A percentile compares a stretch with the other conserved stretches of the same genome.
Conservation (phyloP, 1,140 invertebrate species). For the Proales similis region DNA sequence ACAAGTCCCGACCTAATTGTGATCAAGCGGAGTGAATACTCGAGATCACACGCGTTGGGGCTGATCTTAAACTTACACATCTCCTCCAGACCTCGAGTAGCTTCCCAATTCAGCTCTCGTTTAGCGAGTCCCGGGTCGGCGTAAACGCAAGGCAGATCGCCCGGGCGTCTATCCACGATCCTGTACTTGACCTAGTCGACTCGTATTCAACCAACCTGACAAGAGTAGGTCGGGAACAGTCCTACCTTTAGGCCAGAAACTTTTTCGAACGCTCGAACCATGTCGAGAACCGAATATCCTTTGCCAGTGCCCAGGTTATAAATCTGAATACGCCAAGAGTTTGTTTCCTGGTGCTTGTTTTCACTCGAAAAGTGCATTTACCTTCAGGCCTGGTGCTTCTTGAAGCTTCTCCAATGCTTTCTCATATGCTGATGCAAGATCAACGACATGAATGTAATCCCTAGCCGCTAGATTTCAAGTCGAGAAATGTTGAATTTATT, state of each 20-base stretch:
- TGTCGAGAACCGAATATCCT: conserved; percentile 83
- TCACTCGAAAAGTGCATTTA: too few relatives aligned
- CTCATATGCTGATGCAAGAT: conserved; percentile 84
- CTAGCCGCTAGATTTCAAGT: too few relatives aligned
- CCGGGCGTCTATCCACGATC: conserved; percentile 64
- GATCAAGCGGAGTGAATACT: too few relatives aligned
- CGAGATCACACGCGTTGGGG: too few relatives aligned
- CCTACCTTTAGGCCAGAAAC: conserved; percentile 59
- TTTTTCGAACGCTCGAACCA: conserved; percentile 73
- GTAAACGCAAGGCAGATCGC: conserved; percentile 77
- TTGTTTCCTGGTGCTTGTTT: too few relatives aligned
- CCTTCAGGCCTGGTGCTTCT: conserved; percentile 54
- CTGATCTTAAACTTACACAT: too few relatives aligned
- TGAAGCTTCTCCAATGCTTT: conserved; percentile 68
- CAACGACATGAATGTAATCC: conserved; percentile 95
- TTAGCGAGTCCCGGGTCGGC: conserved; percentile 70
- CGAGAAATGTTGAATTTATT: too few relatives aligned
- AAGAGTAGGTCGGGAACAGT: not conserved
- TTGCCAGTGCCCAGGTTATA: conserved; percentile 94
- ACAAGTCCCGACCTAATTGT: conserved; percentile 70
- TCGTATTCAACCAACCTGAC: not conserved
- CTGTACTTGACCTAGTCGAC: conserved; percentile 54
- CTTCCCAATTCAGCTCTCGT: conserved; percentile 71
- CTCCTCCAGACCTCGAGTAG: conserved; percentile 66
- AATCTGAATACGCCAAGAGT: too few relatives aligned